These are phyloP conservation scores for Plutella xylostella DNA, from an alignment of 2,888 invertebrate genomes.

Conservation along the genomic window DNA sequence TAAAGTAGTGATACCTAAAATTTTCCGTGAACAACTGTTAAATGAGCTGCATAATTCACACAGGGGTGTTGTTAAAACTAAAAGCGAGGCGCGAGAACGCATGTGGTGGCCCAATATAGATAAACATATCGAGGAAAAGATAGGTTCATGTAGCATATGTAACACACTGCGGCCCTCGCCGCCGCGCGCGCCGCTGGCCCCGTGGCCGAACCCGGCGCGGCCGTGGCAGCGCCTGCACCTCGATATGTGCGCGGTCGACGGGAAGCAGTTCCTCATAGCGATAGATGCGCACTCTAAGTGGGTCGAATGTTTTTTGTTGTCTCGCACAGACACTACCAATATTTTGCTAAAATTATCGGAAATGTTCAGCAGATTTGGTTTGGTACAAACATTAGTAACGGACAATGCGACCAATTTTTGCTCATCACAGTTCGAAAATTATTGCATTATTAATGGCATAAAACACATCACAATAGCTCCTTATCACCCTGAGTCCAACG, in stretches of 20 bases:
- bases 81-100: slow-evolving; percentile 11
- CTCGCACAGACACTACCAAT: slow-evolving; percentile 1
- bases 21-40: slow-evolving; percentile 11
- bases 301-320: slow-evolving; percentile 15
- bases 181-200: slow-evolving; percentile 12
- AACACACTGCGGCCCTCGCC: slow-evolving; percentile 7
- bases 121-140: too few relatives aligned
- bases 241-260: slow-evolving; percentile 12
- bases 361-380: slow-evolving; percentile 13
- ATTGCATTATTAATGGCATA: slow-evolving; percentile 14
- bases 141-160: slow-evolving; percentile 13
- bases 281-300: slow-evolving; percentile 13
- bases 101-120: slow-evolving; percentile 17
- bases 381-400: slow-evolving; percentile 12
- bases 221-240: slow-evolving; percentile 12
- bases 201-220: slow-evolving; percentile 11
- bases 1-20: slow-evolving; percentile 6
- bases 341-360: slow-evolving; percentile 10
- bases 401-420: slow-evolving; percentile 16
- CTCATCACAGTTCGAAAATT: slow-evolving; percentile 8
- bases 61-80: slow-evolving; percentile 16
- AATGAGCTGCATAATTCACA: slow-evolving; percentile 14
- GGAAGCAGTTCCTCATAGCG: slow-evolving; percentile 11
- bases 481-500: slow-evolving; percentile 16
- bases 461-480: slow-evolving; percentile 12